These are phyloP conservation scores for Lophura nycthemera DNA, from an alignment of 2,113 vertebrate species.

Conservation along the genomic window DNA sequence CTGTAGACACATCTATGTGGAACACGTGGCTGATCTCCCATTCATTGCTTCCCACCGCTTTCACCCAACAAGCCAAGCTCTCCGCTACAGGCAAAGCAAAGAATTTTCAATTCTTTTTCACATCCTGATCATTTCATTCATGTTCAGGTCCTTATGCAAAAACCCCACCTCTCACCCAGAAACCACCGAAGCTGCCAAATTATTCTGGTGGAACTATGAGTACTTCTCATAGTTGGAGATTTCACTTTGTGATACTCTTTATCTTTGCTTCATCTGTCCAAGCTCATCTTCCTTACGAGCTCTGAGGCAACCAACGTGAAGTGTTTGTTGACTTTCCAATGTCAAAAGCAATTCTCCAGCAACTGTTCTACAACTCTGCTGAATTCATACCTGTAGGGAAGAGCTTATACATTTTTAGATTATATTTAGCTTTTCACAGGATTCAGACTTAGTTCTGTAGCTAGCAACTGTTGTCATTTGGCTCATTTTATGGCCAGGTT, in stretches of 20 bases:
- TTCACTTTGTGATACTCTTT: too few relatives aligned
- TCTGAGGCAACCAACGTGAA: too few relatives aligned
- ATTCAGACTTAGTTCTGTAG: not conserved
- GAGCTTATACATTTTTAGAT: not conserved
- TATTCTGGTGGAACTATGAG: not conserved
- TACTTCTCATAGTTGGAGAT: not conserved
- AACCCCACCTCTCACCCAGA: rapidly evolving
- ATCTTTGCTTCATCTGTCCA: too few relatives aligned
- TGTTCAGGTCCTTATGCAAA: not conserved
- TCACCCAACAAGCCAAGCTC: not conserved
- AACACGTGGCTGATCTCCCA: not conserved
- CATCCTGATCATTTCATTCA: not conserved
- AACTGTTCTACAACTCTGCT: not conserved
- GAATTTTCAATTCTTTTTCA: not conserved
- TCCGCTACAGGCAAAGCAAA: not conserved
- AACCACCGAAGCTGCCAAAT: not conserved
- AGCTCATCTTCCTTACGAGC: too few relatives aligned
- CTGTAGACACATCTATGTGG: not conserved
- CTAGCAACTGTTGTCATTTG: not conserved
- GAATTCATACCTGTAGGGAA: too few relatives aligned
- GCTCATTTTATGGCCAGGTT: not conserved
- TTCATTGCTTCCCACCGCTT: not conserved
- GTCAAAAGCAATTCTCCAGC: too few relatives aligned
- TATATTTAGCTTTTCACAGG: not conserved
- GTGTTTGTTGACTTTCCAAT: too few relatives aligned